phyloP scores from a whole-genome alignment of 2,888 invertebrate species.

The Eupeodes latifasciatus region DNA sequence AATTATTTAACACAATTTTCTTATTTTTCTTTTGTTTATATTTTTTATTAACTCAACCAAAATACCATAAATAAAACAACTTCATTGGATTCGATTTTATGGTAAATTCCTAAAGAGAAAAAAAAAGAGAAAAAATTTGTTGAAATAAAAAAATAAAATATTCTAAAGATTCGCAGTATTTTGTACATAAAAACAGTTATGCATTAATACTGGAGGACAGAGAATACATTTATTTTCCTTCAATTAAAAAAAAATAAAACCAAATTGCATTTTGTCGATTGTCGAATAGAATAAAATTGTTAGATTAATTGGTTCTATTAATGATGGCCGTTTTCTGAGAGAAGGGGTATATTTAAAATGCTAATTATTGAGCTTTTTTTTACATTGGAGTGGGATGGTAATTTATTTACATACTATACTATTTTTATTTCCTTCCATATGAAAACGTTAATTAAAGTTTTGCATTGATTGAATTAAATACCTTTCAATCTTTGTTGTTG shows the following conservation, averaged over 20 bases:
- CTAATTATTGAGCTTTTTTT: conserved; percentile 31
- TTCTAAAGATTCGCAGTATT: conserved; percentile 21
- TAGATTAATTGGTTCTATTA: neutral
- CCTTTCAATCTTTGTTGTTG: neutral
- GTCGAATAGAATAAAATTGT: conserved; percentile 24
- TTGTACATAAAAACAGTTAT: neutral
- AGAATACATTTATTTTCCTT: conserved; percentile 26
- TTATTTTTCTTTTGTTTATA: conserved; percentile 8
- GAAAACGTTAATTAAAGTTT: conserved; percentile 37
- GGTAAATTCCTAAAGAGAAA: conserved; percentile 41
- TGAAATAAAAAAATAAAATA: conserved; percentile 33
- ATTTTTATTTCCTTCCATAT: too few species aligned
- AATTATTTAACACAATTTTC: neutral
- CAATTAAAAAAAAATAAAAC: conserved; percentile 32
- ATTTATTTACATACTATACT: conserved; percentile 19
- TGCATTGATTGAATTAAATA: conserved; percentile 38
- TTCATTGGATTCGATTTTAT: conserved; percentile 59
- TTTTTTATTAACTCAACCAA: conserved; percentile 21
- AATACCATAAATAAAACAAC: conserved; percentile 45
- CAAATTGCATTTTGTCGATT: conserved; percentile 56
- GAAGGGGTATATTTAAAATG: conserved; percentile 39
- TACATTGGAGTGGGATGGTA: conserved; percentile 20
- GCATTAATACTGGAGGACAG: conserved; percentile 17
- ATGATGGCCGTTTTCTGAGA: neutral
- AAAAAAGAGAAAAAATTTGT: conserved; percentile 33